Evolutionary conservation across 2,888 invertebrate species (phyloP).

Genomic region (Vannuccia rotundouncinata): DNA sequence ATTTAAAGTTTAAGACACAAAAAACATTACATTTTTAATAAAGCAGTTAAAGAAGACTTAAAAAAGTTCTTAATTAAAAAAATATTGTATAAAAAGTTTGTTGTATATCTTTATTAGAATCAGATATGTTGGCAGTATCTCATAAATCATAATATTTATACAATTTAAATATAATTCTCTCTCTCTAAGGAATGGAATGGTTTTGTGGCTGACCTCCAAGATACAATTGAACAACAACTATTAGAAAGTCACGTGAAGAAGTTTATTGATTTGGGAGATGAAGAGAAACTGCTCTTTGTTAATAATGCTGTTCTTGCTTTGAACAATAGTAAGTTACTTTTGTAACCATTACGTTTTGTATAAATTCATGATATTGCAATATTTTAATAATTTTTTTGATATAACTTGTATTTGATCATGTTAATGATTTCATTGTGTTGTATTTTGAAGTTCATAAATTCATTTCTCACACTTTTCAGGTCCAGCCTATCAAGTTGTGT

Average conservation of each 20-base stretch:
- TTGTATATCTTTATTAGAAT: too few relatives aligned
- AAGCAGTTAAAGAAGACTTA: too few relatives aligned
- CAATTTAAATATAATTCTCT: too few relatives aligned
- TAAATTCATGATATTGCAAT: neutral
- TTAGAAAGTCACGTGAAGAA: conserved; percentile 54
- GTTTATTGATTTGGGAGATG: conserved; percentile 53
- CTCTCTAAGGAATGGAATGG: conserved; percentile 56
- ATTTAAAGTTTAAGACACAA: too few relatives aligned
- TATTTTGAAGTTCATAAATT: too few relatives aligned
- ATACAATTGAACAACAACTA: conserved; percentile 54
- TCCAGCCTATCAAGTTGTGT: conserved; percentile 46
- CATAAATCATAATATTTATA: too few relatives aligned
- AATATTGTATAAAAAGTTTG: too few relatives aligned
- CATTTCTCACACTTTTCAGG: conserved; percentile 43
- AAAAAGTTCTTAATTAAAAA: too few relatives aligned
- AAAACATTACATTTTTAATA: too few relatives aligned
- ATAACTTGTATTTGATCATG: too few relatives aligned
- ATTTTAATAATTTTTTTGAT: neutral
- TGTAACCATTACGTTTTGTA: neutral
- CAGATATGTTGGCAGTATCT: too few relatives aligned
- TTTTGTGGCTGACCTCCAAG: conserved; percentile 52
- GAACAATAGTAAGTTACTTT: conserved; percentile 45
- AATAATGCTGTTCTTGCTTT: conserved; percentile 52
- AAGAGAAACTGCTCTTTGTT: conserved; percentile 52
- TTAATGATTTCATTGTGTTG: too few relatives aligned